Percentiles rank a stretch among this genome's conserved stretches.
Conservation (phyloP, 2,797 vertebrate genomes). For the Xyrichtys novacula region DNA sequence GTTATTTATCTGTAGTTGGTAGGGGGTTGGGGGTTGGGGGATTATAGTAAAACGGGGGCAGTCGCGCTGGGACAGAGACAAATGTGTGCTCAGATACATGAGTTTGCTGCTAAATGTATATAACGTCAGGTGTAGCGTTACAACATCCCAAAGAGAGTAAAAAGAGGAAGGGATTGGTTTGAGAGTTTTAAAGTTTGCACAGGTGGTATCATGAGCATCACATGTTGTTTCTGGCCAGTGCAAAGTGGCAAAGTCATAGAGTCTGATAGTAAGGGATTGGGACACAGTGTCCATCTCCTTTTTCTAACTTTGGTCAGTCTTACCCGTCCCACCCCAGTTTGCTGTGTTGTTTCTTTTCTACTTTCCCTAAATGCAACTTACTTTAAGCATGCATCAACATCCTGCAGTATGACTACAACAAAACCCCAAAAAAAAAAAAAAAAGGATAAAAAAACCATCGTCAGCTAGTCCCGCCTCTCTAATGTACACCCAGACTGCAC, state of each 20-base stretch:
- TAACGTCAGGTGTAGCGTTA: neutral
- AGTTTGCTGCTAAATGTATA: conserved; percentile 6
- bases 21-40: too few relatives aligned
- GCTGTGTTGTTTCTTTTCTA: conserved; percentile 89
- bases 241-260: neutral
- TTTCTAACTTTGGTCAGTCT: conserved; percentile 68
- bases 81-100: conserved; percentile 14
- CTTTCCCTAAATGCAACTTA: conserved; percentile 99
- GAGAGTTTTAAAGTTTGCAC: conserved; percentile 11
- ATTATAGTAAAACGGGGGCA: neutral
- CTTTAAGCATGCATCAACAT: conserved; percentile 99
- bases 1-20: neutral
- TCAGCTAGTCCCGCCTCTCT: conserved; percentile 91
- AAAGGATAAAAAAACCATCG: conserved; percentile 82
- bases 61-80: neutral
- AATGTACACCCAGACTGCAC: conserved; percentile 96
- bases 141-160: conserved; percentile 7
- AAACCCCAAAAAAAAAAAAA: conserved; percentile 79
- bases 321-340: conserved; percentile 79
- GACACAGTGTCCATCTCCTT: conserved; percentile 67
- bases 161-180: neutral
- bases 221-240: conserved; percentile 24
- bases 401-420: conserved; percentile 83
- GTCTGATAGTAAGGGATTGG: conserved; percentile 58
- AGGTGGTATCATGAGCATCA: conserved; percentile 29